Evolutionary conservation across 1,140 invertebrate genomes (phyloP), one percentile per base, ranked within the genome.

Genomic region (Oryzaephilus surinamensis): DNA sequence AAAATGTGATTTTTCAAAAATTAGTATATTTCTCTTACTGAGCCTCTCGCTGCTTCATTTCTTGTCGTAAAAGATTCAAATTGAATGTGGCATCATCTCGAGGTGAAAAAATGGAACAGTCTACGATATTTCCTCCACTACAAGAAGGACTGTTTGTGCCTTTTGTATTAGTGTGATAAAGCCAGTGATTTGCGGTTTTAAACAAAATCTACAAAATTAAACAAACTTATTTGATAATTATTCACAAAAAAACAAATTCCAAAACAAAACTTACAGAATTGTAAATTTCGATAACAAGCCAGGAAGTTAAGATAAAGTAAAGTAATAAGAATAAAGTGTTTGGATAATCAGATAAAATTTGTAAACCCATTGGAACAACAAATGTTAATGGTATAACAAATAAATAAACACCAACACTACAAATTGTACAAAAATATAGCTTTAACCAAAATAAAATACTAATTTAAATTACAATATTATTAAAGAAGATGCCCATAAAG

Each of bases 71-170:
- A 8, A 15, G 14, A 10, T 30, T 6, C 11, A 47, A 44, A 21
- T 39, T 33, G 18, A 26, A 47, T 23, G 45, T 41, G 10, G 30
- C 36, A 26, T 47, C 45, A 36, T 44, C 19, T 28, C 45, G 34
- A 11, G 37, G 41, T 16, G 29, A 27, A 27, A 47, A 47, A 16
- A 47, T 19, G 10, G 41, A 34, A 29, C 45, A 47, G 18, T 47
- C 45, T 10, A 41, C 8, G 4, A 44, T 12, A 12, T 31, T 31
- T 20, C 23, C 21, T 8, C 17, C 14, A 19, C 44, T n/a, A n/a
- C n/a, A n/a, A n/a, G n/a, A 46, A 26, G 12, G 12, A 4, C 15
- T 33, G 28, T 41, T 18, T 12, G 14, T 33, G 18, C 33, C 14
- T 7, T 21, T 16, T 28, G 21, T 24, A 21, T 43, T n/a, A 16